These are phyloP conservation scores for Zhengitettix transpicula DNA, from an alignment of 2,888 invertebrate species.

Conservation along the genomic window DNA sequence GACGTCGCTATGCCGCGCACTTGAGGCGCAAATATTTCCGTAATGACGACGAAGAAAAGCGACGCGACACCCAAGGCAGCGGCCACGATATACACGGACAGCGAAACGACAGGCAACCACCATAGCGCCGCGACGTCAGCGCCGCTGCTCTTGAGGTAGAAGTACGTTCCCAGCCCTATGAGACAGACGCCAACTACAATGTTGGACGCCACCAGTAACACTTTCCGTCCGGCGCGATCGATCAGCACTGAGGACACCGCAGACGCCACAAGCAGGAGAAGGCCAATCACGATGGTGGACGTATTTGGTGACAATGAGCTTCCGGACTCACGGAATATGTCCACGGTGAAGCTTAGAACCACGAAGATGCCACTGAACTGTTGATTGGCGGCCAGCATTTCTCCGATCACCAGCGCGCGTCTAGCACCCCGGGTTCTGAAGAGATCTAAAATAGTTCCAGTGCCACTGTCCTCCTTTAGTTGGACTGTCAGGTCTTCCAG, in stretches of 20 bases:
- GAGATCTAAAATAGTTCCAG: constrained; percentile 19
- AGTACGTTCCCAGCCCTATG: constrained; percentile 19
- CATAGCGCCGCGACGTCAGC: constrained; percentile 6
- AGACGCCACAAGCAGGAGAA: constrained; percentile 23
- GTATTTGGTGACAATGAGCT: constrained; percentile 17
- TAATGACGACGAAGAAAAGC: constrained; percentile 5
- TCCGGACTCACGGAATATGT: constrained; percentile 21
- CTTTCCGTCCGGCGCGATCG: constrained; percentile 28
- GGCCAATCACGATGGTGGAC: constrained; percentile 27
- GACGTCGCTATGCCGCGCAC: constrained; percentile 6
- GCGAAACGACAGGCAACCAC: constrained; percentile 6
- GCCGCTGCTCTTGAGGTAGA: constrained; percentile 16
- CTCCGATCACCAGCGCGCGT: constrained; percentile 23
- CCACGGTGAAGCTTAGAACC: constrained; percentile 23
- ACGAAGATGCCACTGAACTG: constrained; percentile 29
- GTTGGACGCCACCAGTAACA: constrained; percentile 27
- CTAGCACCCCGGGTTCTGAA: constrained; percentile 22
- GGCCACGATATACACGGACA: constrained; percentile 5
- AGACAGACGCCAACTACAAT: constrained; percentile 19
- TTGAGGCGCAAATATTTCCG: constrained; percentile 9
- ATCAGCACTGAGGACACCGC: constrained; percentile 18
- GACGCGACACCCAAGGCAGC: constrained; percentile 6
- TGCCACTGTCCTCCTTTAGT: constrained; percentile 15
- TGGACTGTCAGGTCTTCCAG: constrained; percentile 17
- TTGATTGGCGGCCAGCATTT: constrained; percentile 26